phyloP scores from a whole-genome alignment of 2,888 invertebrate species.

The Hirudinaria manillensis region DNA sequence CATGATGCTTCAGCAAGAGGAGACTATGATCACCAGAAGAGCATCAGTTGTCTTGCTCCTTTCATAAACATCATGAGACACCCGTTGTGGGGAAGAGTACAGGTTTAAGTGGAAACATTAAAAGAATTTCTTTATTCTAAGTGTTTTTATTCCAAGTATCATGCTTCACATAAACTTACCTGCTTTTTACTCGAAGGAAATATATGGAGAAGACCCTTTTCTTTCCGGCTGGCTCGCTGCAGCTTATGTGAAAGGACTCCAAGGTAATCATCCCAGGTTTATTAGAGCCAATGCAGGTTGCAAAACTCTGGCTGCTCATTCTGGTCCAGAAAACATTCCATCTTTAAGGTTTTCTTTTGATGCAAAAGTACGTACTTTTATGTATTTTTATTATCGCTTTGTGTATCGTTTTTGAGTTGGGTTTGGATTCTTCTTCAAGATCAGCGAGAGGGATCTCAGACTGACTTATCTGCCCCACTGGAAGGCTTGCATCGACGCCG shows the following conservation, averaged over 20 bases:
- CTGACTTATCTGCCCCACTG: slow-evolving; percentile 49
- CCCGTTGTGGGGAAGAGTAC: slow-evolving; percentile 52
- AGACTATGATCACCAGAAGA: slow-evolving; percentile 40
- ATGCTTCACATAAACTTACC: not conserved
- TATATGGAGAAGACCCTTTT: slow-evolving; percentile 52
- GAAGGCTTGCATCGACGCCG: slow-evolving; percentile 46
- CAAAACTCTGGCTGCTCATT: slow-evolving; percentile 50
- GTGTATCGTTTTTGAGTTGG: not conserved
- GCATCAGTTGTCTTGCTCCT: slow-evolving; percentile 49
- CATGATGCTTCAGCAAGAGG: slow-evolving; percentile 23
- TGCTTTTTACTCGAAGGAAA: slow-evolving; percentile 44
- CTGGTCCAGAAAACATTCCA: slow-evolving; percentile 50
- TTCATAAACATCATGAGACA: slow-evolving; percentile 52
- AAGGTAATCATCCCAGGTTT: slow-evolving; percentile 46
- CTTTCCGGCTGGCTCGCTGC: slow-evolving; percentile 46
- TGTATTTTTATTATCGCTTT: not conserved
- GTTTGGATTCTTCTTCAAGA: slow-evolving; percentile 2
- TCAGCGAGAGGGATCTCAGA: slow-evolving; percentile 43
- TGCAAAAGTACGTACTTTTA: slow-evolving; percentile 33
- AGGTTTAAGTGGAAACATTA: slow-evolving; percentile 41
- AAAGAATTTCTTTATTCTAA: slow-evolving; percentile 3
- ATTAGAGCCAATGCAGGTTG: slow-evolving; percentile 49
- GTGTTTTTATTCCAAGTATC: not conserved
- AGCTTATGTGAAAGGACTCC: slow-evolving; percentile 50
- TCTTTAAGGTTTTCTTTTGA: slow-evolving; percentile 36